Conservation (phyloP, 2,888 invertebrate species). For the Sinodicranocentrus sp. region DNA sequence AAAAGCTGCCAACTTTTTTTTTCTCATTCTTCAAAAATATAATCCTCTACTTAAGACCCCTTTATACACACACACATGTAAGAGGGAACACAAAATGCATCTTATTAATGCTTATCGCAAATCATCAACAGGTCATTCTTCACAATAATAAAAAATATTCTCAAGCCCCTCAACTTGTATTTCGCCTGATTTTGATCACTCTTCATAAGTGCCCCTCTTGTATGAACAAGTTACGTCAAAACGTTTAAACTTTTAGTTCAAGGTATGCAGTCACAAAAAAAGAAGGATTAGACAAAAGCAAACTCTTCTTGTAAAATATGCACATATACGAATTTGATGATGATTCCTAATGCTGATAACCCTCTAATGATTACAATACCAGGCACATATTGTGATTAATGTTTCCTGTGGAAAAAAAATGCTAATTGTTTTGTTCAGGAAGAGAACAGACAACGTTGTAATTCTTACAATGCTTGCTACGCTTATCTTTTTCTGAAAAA, state of each 20-base stretch:
- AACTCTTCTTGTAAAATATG: slow-evolving; percentile 41
- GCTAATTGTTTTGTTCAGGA: slow-evolving; percentile 57
- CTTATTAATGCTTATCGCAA: slow-evolving; percentile 58
- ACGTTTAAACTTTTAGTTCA: slow-evolving; percentile 61
- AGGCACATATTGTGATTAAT: slow-evolving; percentile 65
- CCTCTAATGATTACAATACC: slow-evolving; percentile 65
- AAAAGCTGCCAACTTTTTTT: slow-evolving; percentile 17
- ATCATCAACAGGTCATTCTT: slow-evolving; percentile 59
- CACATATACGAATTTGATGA: slow-evolving; percentile 51
- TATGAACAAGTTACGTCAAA: slow-evolving; percentile 40
- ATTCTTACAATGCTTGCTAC: slow-evolving; percentile 5
- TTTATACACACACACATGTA: neutral
- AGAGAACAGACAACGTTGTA: neutral
- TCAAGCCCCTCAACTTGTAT: slow-evolving; percentile 30
- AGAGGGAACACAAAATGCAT: slow-evolving; percentile 17
- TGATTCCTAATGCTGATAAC: slow-evolving; percentile 52
- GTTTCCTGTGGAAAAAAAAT: slow-evolving; percentile 60
- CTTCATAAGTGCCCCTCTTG: slow-evolving; percentile 6
- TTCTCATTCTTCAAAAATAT: neutral
- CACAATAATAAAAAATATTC: slow-evolving; percentile 21
- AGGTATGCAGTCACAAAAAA: slow-evolving; percentile 20
- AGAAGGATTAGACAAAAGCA: neutral
- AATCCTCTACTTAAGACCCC: neutral
- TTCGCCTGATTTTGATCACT: slow-evolving; percentile 52
- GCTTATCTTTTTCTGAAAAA: neutral